Conservation (phyloP, 2,113 vertebrate genomes). For the Isichthys henryi region DNA sequence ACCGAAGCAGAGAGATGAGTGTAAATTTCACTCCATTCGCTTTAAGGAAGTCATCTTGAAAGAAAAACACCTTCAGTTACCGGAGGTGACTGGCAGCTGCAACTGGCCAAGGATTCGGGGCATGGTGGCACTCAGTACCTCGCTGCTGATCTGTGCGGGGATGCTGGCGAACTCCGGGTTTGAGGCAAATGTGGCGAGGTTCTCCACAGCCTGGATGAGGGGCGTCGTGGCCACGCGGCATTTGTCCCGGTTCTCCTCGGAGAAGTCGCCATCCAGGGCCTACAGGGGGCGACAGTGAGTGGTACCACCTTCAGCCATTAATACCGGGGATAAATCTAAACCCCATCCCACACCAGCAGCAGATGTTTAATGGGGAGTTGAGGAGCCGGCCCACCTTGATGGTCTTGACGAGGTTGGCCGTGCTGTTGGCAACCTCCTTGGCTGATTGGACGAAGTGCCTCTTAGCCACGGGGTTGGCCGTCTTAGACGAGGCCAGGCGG, state of each 20-base stretch:
- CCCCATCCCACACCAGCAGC: background rate
- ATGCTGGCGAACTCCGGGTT: slow-evolving; percentile 97
- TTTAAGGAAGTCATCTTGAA: background rate
- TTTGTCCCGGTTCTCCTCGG: slow-evolving; percentile 86
- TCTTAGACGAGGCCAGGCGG: slow-evolving; percentile 93
- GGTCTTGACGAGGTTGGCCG: slow-evolving; percentile 96
- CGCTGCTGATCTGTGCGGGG: slow-evolving; percentile 89
- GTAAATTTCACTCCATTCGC: background rate
- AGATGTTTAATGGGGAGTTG: background rate
- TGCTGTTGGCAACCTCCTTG: slow-evolving; percentile 98
- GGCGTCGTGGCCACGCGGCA: slow-evolving; percentile 83
- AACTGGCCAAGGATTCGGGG: background rate
- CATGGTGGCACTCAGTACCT: slow-evolving; percentile 58
- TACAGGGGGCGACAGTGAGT: slow-evolving; percentile 36
- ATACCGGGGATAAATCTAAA: too few relatives aligned
- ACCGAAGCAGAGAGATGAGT: background rate
- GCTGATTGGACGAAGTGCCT: slow-evolving; percentile 98
- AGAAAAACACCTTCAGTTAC: background rate
- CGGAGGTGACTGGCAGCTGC: background rate
- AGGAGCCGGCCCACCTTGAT: slow-evolving; percentile 76
- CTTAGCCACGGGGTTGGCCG: slow-evolving; percentile 90
- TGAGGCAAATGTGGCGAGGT: slow-evolving; percentile 86
- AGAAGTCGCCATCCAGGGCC: slow-evolving; percentile 93
- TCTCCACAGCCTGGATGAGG: slow-evolving; percentile 92
- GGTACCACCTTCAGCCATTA: background rate